These are phyloP conservation scores for Eudemis profundana DNA, from an alignment of 2,888 invertebrate genomes.

Conservation along the genomic window DNA sequence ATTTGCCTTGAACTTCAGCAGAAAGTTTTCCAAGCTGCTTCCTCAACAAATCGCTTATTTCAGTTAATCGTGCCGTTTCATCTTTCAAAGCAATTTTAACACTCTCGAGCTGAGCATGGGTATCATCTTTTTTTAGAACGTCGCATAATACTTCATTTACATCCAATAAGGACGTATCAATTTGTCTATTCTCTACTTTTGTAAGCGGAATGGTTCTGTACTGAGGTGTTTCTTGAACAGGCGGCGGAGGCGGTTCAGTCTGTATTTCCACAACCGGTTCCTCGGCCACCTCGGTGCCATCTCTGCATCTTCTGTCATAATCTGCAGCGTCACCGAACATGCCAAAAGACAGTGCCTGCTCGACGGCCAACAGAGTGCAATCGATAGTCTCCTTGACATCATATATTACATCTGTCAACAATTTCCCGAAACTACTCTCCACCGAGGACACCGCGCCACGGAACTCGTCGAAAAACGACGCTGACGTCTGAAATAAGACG, in stretches of 20 bases:
- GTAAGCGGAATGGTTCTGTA: constrained; percentile 1
- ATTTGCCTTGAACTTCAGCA: constrained; percentile 55
- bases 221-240: not conserved
- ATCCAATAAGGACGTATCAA: constrained; percentile 51
- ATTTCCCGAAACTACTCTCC: constrained; percentile 65
- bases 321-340: constrained; percentile 51
- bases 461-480: constrained; percentile 65
- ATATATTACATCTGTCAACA: constrained; percentile 67
- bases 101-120: constrained; percentile 50
- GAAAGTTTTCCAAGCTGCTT: constrained; percentile 64
- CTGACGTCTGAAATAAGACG: constrained; percentile 64
- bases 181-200: constrained; percentile 44
- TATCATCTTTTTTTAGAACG: constrained; percentile 50
- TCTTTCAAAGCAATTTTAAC: constrained; percentile 56
- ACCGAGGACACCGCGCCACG: constrained; percentile 63
- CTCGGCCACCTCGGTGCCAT: constrained; percentile 11
- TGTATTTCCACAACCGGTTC: constrained; percentile 21
- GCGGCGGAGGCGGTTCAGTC: constrained; percentile 9
- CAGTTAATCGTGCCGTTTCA: constrained; percentile 60
- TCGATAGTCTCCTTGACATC: constrained; percentile 72
- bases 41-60: constrained; percentile 60
- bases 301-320: constrained; percentile 52
- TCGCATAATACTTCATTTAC: constrained; percentile 52
- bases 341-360: constrained; percentile 60
- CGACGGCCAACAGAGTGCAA: constrained; percentile 71